Evolutionary conservation across 2,797 vertebrate species (phyloP).

Genomic region (Periophthalmus magnuspinnatus): DNA sequence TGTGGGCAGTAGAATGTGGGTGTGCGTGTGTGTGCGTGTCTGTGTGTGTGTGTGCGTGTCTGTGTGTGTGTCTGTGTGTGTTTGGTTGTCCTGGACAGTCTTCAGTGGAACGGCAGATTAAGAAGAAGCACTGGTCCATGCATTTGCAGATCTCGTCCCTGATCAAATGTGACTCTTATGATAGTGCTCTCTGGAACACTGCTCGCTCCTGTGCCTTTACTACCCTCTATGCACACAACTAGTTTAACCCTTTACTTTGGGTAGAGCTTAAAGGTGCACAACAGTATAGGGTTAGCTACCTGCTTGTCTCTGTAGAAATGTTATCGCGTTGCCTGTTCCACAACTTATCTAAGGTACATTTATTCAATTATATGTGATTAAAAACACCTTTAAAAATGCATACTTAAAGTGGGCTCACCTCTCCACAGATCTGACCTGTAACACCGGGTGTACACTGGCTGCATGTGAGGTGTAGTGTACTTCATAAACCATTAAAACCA

Average conservation of each 20-base stretch:
- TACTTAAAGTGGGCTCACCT: too few species aligned
- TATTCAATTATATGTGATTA: background rate
- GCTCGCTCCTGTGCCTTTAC: conserved; percentile 44
- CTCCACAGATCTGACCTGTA: too few species aligned
- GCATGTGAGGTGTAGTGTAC: too few species aligned
- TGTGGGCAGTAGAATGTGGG: conserved; percentile 1
- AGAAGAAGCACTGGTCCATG: conserved; percentile 63
- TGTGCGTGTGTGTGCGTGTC: background rate
- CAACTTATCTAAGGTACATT: background rate
- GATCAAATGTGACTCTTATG: conserved; percentile 77
- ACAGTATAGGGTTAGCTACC: background rate
- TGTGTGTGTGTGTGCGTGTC: background rate
- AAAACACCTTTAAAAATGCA: too few species aligned
- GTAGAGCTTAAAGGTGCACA: background rate
- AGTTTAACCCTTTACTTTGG: background rate
- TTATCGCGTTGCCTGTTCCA: too few species aligned
- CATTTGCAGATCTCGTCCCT: conserved; percentile 62
- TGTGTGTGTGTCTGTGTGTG: conserved; percentile 26
- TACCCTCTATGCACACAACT: conserved; percentile 39
- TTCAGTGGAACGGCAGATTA: conserved; percentile 37
- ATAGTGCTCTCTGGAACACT: conserved; percentile 59
- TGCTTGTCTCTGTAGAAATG: too few species aligned
- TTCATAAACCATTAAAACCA: too few species aligned
- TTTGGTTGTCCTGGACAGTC: conserved; percentile 48
- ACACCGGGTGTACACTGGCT: too few species aligned